Conservation (phyloP, 2,888 invertebrate species). For the Rhyacophila evoluta region DNA sequence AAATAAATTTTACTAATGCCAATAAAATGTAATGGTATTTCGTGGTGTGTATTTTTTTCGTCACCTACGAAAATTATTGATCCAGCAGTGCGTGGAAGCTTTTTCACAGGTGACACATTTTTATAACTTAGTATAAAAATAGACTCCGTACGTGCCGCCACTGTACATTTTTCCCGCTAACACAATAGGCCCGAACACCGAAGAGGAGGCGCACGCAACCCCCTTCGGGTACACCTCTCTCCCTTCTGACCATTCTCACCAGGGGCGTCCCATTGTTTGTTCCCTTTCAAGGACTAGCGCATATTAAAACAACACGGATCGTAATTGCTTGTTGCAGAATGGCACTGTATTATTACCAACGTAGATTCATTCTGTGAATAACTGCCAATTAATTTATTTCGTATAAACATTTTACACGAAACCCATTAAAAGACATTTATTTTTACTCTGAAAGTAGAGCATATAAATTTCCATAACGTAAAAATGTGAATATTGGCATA, state of each 20-base stretch:
- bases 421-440: too few species aligned
- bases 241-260: conserved; percentile 9
- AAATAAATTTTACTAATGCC: too few species aligned
- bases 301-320: not conserved
- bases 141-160: not conserved
- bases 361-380: too few species aligned
- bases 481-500: too few species aligned
- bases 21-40: too few species aligned
- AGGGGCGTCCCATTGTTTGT: conserved; percentile 14
- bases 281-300: conserved; percentile 17
- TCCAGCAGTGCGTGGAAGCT: not conserved
- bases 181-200: conserved; percentile 10
- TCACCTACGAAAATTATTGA: not conserved
- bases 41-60: too few species aligned
- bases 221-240: not conserved
- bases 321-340: not conserved
- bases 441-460: too few species aligned
- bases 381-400: too few species aligned
- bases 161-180: not conserved
- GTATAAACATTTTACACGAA: too few species aligned
- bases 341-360: not conserved
- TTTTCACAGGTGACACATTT: not conserved
- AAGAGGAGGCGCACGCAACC: not conserved
- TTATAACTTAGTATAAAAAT: not conserved
- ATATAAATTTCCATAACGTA: too few species aligned